Evolutionary conservation across 2,113 vertebrate genomes (phyloP), one percentile per base, ranked within the genome.

Genomic region (Ceyx margarethae): DNA sequence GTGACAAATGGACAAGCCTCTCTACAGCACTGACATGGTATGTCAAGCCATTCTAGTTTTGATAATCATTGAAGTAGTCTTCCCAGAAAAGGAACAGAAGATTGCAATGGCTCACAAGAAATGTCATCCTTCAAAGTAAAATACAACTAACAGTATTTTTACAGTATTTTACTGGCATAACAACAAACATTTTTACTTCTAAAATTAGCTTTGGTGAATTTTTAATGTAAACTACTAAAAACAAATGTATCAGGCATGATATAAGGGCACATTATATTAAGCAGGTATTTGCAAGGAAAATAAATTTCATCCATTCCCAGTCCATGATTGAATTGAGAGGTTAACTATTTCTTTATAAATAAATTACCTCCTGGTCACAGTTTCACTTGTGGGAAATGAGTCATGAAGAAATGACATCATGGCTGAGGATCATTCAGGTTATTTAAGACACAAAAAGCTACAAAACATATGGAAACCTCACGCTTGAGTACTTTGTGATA

Each of bases 51-150:
- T 85, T 53, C 28, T 54, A 50, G n/a, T 15, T 51, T 67, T 88
- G 76, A 91, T 51, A 77, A 85, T 86, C 62, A 93, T 77, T 76
- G 66, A 89, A 91, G n/a, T n/a, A 75, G 45, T 73, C 22, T 77
- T 85, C 40, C 85, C 74, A 56, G 60, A 93, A 94, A 88, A 6
- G 33, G n/a, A 69, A 37, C 5, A 75, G 81, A 67, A 54, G 42
- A 73, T 17, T 83, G 37, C 54, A 82, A 35, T 6, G 26, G 26
- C 20, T 81, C 42, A 66, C 28, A 81, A 66, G 15, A 90, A 73
- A 73, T 21, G 37, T 11, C 12, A 40, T 8, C 11, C 26, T 85
- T 77, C 26, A 89, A 50, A 29, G 20, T 31, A 83, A 57, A 89
- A 89, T 20, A 48, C 23, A 46, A 46, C 15, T 33, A 74, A n/a